These are phyloP conservation scores for Lissocephala sabroskyi DNA, from an alignment of 2,888 invertebrate genomes.

Conservation along the genomic window DNA sequence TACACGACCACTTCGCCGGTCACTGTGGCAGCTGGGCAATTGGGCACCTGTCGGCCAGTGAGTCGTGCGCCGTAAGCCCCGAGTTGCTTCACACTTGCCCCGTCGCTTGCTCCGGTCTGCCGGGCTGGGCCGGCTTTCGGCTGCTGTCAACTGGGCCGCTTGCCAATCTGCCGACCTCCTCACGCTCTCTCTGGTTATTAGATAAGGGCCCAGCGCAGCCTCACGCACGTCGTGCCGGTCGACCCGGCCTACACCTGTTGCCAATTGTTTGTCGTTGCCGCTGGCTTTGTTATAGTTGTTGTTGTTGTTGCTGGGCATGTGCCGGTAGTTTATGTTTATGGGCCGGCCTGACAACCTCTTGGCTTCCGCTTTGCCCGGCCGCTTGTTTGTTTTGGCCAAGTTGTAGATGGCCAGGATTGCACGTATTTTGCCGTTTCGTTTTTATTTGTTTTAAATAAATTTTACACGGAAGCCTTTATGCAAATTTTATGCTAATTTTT, in stretches of 20 bases:
- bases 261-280: constrained; percentile 38
- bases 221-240: no score
- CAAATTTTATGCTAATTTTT: constrained; percentile 58
- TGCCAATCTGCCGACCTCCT: constrained; percentile 23
- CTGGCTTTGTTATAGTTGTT: no score
- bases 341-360: constrained; percentile 35
- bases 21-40: not conserved
- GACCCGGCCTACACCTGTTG: constrained; percentile 47
- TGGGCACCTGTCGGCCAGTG: not conserved
- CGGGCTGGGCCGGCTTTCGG: constrained; percentile 35
- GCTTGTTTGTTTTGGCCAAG: constrained; percentile 14
- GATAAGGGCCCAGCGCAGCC: not conserved
- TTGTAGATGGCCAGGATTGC: constrained; percentile 35
- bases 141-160: constrained; percentile 9
- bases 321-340: constrained; percentile 54
- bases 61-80: not conserved
- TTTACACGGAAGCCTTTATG: constrained; percentile 55
- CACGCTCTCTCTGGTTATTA: constrained; percentile 35
- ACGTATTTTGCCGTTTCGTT: constrained; percentile 24
- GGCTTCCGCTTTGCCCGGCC: constrained; percentile 25
- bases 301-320: constrained; percentile 8
- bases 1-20: constrained; percentile 13
- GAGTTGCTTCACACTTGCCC: constrained; percentile 5
- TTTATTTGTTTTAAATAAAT: constrained; percentile 61
- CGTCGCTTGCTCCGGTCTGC: not conserved